phyloP scores from a whole-genome alignment of 2,113 vertebrate genomes.

The Heptranchias perlo region DNA sequence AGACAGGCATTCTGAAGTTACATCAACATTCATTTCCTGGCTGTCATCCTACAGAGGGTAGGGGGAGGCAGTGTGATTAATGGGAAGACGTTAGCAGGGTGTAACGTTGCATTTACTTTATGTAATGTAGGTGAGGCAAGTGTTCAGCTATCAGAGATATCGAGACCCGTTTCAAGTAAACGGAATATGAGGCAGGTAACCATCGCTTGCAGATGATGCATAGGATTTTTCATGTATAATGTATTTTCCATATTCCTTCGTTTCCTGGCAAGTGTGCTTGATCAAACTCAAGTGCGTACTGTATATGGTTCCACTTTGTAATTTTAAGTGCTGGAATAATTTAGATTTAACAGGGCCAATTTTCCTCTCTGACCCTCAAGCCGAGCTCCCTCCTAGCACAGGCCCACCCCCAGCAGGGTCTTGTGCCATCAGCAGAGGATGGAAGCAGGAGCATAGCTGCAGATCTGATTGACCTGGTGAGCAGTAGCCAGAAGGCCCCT shows the following conservation, averaged over 20 bases:
- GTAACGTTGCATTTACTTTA: neutral
- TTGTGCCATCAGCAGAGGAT: neutral
- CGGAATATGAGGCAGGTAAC: neutral
- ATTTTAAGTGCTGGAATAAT: neutral
- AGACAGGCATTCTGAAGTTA: neutral
- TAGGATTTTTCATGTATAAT: too few species aligned
- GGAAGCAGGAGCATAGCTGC: neutral
- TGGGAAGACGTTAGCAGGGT: neutral
- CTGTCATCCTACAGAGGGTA: neutral
- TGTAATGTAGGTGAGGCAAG: neutral
- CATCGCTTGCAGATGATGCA: neutral
- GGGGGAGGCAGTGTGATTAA: neutral
- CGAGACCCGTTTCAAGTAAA: neutral
- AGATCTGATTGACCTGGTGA: neutral
- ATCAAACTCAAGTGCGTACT: neutral
- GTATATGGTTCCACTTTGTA: neutral
- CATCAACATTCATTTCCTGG: neutral
- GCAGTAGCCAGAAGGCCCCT: neutral
- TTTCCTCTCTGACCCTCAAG: neutral
- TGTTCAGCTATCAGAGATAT: neutral
- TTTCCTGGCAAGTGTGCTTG: neutral
- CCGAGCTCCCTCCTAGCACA: neutral
- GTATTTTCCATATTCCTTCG: neutral
- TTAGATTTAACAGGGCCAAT: neutral
- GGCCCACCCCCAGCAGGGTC: neutral